These are phyloP conservation scores for Acanthis flammea DNA, from an alignment of 2,797 vertebrate species.

Conservation along the genomic window DNA sequence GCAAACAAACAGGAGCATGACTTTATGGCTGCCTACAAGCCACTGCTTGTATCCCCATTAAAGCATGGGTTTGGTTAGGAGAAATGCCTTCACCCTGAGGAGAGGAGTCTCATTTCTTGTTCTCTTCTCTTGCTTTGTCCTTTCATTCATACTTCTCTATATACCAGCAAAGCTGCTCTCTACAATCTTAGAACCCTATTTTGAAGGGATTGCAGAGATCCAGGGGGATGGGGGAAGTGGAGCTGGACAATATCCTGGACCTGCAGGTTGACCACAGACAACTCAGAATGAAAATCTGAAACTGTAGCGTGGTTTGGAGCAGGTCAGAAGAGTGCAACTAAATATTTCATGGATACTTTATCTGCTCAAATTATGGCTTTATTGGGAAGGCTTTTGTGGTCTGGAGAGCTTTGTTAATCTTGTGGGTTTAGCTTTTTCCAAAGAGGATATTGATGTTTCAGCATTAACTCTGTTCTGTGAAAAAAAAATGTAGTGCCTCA, in stretches of 20 bases:
- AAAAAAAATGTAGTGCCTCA: background rate
- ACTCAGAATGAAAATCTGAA: background rate
- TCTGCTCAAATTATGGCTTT: background rate
- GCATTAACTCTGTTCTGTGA: background rate
- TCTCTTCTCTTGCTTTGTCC: background rate
- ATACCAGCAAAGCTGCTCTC: background rate
- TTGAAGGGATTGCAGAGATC: background rate
- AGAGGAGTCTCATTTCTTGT: background rate
- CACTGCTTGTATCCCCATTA: background rate
- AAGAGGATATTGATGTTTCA: background rate
- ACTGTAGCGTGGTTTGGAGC: background rate
- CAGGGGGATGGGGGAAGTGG: background rate
- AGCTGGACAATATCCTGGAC: background rate
- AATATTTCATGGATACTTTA: background rate
- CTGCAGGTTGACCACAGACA: background rate
- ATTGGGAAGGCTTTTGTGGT: background rate
- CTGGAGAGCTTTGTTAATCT: background rate
- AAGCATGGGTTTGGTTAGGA: background rate
- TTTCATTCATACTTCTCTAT: background rate
- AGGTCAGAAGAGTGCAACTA: background rate
- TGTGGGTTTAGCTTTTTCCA: background rate
- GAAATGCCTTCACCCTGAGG: background rate
- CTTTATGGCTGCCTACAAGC: background rate
- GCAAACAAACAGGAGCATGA: background rate
- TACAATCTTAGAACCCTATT: rapidly evolving